These are phyloP conservation scores for Diachasma alloeum DNA, from an alignment of 1,140 invertebrate species.

Conservation along the genomic window DNA sequence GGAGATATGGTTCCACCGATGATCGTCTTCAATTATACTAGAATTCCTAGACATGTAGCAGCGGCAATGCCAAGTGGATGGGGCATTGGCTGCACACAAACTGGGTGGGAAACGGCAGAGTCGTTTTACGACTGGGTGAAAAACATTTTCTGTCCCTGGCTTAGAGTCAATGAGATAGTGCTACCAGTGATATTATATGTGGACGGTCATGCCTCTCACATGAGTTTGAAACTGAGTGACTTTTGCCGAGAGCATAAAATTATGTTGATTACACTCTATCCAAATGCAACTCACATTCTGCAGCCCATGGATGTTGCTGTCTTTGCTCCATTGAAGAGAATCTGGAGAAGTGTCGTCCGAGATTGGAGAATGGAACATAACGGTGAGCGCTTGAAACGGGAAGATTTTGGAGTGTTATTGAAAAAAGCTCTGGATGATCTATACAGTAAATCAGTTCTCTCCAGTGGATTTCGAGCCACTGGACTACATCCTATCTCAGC, in stretches of 20 bases:
- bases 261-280: slow-evolving; percentile 40
- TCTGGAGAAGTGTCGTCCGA: slow-evolving; percentile 38
- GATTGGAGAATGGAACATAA: slow-evolving; percentile 39
- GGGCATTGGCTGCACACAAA: slow-evolving; percentile 50
- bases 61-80: slow-evolving; percentile 42
- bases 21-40: slow-evolving; percentile 48
- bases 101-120: slow-evolving; percentile 56
- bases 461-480: no score
- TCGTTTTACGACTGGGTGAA: slow-evolving; percentile 59
- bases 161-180: slow-evolving; percentile 40
- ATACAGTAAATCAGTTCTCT: no score
- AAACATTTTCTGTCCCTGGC: slow-evolving; percentile 50
- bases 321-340: slow-evolving; percentile 41
- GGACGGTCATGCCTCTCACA: slow-evolving; percentile 43
- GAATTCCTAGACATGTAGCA: slow-evolving; percentile 43
- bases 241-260: slow-evolving; percentile 22
- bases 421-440: slow-evolving; percentile 33
- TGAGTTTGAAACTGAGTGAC: slow-evolving; percentile 18
- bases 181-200: slow-evolving; percentile 50
- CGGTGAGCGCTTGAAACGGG: slow-evolving; percentile 25
- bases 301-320: slow-evolving; percentile 48
- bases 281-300: slow-evolving; percentile 46
- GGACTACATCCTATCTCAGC: no score
- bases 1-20: slow-evolving; percentile 47
- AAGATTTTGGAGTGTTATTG: slow-evolving; percentile 35